These are phyloP conservation scores for Cottus gobio DNA, from an alignment of 2,113 vertebrate species.

Conservation along the genomic window DNA sequence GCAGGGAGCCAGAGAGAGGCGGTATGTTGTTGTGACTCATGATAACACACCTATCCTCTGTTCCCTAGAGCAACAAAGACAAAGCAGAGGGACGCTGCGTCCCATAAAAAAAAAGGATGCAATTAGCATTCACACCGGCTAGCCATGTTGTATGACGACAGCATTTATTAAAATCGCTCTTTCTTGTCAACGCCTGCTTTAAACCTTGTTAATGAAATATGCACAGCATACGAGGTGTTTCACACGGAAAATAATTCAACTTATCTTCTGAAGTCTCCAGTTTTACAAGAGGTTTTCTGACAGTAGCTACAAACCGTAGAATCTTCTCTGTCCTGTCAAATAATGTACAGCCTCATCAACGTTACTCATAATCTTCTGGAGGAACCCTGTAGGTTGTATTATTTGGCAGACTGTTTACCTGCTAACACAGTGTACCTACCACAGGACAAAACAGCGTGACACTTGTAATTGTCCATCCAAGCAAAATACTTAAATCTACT, in stretches of 20 bases:
- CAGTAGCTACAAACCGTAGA: constrained; percentile 13
- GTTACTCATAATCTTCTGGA: constrained; percentile 31
- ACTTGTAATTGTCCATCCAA: constrained; percentile 6
- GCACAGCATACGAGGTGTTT: constrained; percentile 1
- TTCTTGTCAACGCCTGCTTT: constrained; percentile 42
- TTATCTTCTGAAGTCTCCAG: constrained; percentile 14
- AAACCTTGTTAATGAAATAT: constrained; percentile 47
- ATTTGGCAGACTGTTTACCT: constrained; percentile 20
- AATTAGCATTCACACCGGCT: constrained; percentile 69
- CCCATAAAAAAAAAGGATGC: constrained; percentile 72
- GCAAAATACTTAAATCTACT: constrained; percentile 21
- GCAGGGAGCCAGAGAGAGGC: constrained; percentile 49
- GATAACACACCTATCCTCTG: constrained; percentile 56
- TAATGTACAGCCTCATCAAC: constrained; percentile 17
- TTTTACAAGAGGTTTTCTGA: constrained; percentile 7
- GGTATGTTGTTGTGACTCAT: constrained; percentile 68
- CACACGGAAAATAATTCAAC: constrained; percentile 26
- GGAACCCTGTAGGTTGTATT: constrained; percentile 26
- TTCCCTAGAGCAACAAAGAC: constrained; percentile 49
- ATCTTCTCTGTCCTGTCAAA: constrained; percentile 9
- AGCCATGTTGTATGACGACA: constrained; percentile 55
- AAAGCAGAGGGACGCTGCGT: constrained; percentile 46
- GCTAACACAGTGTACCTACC: not conserved
- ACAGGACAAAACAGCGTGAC: constrained; percentile 24
- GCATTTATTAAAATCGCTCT: constrained; percentile 46